phyloP scores from a whole-genome alignment of 2,888 invertebrate species.

The Arge pagana region DNA sequence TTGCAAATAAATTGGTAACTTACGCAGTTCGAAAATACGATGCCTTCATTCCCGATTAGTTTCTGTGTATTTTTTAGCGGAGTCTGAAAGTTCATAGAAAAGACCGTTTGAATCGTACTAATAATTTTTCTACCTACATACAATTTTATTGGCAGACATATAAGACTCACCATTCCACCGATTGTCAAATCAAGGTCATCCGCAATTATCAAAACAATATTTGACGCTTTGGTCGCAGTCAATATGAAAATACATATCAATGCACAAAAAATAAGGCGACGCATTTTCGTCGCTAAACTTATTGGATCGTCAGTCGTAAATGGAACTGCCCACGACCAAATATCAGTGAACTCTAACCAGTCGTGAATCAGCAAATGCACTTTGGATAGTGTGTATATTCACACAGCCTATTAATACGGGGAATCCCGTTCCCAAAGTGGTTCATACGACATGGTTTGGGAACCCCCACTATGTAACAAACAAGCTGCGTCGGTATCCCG shows the following conservation, averaged over 20 bases:
- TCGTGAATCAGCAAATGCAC: too few species aligned
- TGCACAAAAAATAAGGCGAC: background rate
- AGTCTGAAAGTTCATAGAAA: conserved; percentile 60
- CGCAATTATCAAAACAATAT: conserved; percentile 78
- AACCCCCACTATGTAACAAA: too few species aligned
- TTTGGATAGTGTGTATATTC: too few species aligned
- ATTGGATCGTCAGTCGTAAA: too few species aligned
- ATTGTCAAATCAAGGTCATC: conserved; percentile 86
- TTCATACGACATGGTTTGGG: too few species aligned
- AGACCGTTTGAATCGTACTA: conserved; percentile 11
- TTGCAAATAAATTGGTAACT: conserved; percentile 52
- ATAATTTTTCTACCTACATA: background rate
- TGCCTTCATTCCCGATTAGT: conserved; percentile 68
- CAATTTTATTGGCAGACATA: conserved; percentile 22
- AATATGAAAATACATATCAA: conserved; percentile 38
- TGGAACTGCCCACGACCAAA: too few species aligned
- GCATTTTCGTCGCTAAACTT: too few species aligned
- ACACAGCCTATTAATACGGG: too few species aligned
- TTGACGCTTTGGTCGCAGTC: conserved; percentile 60
- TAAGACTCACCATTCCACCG: conserved; percentile 77
- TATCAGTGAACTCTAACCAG: too few species aligned
- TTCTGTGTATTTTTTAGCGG: conserved; percentile 70
- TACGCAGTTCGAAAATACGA: conserved; percentile 76
- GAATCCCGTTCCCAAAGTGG: too few species aligned
- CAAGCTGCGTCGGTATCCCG: too few species aligned